phyloP scores from a whole-genome alignment of 2,797 vertebrate genomes.

The Protonibea diacanthus region DNA sequence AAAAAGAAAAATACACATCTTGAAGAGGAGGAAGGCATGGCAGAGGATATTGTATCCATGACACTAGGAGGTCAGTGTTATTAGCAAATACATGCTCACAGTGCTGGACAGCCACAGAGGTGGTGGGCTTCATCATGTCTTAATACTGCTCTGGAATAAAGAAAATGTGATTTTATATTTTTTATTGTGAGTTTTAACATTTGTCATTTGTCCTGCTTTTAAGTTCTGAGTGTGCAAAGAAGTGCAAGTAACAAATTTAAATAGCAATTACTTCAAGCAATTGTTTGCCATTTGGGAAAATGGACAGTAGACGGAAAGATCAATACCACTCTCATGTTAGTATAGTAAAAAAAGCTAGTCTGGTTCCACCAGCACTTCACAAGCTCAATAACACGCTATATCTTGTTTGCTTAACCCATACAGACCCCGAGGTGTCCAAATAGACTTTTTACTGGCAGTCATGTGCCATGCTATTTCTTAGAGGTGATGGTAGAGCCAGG shows the following conservation, averaged over 20 bases:
- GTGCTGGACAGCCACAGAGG: not conserved
- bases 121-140: not conserved
- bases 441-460: not conserved
- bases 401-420: not conserved
- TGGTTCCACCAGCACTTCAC: not conserved
- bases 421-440: not conserved
- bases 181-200: not conserved
- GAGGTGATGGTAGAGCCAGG: not conserved
- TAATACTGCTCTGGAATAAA: not conserved
- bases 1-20: constrained; percentile 37
- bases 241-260: not conserved
- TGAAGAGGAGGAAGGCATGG: constrained; percentile 23
- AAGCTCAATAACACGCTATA: not conserved
- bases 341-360: not conserved
- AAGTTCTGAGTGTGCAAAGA: not conserved
- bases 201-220: not conserved
- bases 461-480: not conserved
- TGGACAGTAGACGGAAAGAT: not conserved
- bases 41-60: constrained; percentile 32
- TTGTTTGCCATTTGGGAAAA: not conserved
- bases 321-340: not conserved
- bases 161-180: not conserved
- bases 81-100: constrained; percentile 12
- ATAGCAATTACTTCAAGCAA: not conserved
- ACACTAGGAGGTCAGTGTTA: constrained; percentile 46